A percentile compares a stretch with the other conserved stretches of the same genome.
These are phyloP conservation scores for Myathropa florea DNA, from an alignment of 2,888 invertebrate genomes.

Conservation along the genomic window DNA sequence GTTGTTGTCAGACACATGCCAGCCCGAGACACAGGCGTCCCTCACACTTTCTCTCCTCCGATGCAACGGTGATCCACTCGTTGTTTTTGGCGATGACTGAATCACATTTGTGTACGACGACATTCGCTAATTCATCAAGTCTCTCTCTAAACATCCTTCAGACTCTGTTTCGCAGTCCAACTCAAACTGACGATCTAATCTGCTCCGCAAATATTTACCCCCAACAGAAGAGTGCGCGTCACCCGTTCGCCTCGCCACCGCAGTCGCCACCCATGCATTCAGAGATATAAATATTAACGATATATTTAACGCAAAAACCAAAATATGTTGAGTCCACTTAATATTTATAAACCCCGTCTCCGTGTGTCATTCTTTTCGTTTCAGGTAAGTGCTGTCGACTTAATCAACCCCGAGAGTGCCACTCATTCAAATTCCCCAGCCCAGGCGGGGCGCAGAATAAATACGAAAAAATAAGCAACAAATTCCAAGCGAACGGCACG, in stretches of 20 bases:
- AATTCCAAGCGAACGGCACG: background rate
- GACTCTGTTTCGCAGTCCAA: background rate
- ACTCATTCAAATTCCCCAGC: conserved; percentile 28
- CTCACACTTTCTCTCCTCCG: too few relatives aligned
- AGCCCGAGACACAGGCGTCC: too few relatives aligned
- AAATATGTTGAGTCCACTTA: background rate
- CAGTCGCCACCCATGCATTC: background rate
- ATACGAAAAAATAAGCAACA: background rate
- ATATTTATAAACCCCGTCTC: background rate
- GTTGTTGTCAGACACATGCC: too few relatives aligned
- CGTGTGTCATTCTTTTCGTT: conserved; percentile 1
- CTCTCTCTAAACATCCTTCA: background rate
- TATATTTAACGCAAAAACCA: background rate
- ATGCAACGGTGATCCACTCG: background rate
- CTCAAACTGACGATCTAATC: background rate
- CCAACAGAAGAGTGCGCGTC: background rate
- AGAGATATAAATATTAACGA: conserved; percentile 10
- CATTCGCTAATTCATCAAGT: background rate
- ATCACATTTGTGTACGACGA: background rate
- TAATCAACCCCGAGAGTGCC: conserved; percentile 17
- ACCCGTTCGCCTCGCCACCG: too few relatives aligned
- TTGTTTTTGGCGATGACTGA: background rate
- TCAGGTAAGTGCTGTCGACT: conserved; percentile 51
- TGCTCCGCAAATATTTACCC: conserved; percentile 3
- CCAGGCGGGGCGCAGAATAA: conserved; percentile 15